Evolutionary conservation across 2,888 invertebrate species (phyloP).

Genomic region (Anodontia alba): DNA sequence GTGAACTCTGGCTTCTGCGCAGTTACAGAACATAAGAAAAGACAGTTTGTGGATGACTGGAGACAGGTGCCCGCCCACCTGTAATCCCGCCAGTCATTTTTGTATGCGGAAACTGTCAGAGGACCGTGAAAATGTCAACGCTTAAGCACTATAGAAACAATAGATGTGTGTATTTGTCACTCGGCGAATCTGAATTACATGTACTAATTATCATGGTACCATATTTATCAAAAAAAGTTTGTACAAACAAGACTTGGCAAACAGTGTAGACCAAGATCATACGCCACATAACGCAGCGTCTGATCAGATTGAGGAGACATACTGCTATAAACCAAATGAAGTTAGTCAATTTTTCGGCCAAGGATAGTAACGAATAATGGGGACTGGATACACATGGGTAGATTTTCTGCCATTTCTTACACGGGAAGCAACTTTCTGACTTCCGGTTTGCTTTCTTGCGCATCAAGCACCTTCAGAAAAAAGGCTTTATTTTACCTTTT

Average conservation of each 20-base stretch:
- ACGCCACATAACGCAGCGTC: not conserved
- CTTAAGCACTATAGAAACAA: not conserved
- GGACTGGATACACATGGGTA: no score
- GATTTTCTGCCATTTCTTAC: no score
- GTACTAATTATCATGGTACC: not conserved
- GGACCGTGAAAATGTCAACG: not conserved
- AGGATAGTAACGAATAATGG: no score
- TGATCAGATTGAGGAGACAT: not conserved
- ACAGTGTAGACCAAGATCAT: not conserved
- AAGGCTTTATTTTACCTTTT: no score
- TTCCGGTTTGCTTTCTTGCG: no score
- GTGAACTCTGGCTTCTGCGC: not conserved
- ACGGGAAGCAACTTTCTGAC: no score
- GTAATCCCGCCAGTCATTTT: not conserved
- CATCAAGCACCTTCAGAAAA: no score
- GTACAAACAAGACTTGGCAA: no score
- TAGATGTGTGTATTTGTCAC: conserved; percentile 11
- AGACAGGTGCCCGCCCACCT: not conserved
- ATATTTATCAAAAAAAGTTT: no score
- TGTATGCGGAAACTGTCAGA: conserved; percentile 9
- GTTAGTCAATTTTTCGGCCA: no score
- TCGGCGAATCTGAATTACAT: not conserved
- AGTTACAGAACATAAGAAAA: not conserved
- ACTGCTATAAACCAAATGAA: no score
- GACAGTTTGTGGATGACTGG: not conserved